phyloP scores from a whole-genome alignment of 2,888 invertebrate species.

The Phalera bucephala region DNA sequence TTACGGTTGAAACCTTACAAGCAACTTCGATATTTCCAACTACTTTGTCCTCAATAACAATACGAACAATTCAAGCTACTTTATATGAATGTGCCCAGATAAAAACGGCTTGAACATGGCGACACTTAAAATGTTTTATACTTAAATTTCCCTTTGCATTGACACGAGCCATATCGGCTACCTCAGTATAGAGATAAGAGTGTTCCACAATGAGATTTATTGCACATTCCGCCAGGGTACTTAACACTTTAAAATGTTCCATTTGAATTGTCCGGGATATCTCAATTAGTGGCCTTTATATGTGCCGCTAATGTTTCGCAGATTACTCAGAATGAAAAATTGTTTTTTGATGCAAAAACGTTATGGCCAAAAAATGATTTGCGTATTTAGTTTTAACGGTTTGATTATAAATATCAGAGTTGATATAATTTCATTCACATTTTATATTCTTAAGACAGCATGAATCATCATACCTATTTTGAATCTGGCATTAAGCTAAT shows the following conservation, averaged over 20 bases:
- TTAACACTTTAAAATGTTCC: slow-evolving; percentile 59
- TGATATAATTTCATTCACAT: too few relatives aligned
- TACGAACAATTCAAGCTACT: slow-evolving; percentile 7
- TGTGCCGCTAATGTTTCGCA: slow-evolving; percentile 48
- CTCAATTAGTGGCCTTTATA: slow-evolving; percentile 67
- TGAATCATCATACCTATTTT: too few relatives aligned
- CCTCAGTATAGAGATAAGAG: slow-evolving; percentile 67
- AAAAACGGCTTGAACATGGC: slow-evolving; percentile 16
- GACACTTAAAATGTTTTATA: slow-evolving; percentile 49
- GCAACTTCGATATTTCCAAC: too few relatives aligned
- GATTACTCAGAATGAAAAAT: slow-evolving; percentile 13
- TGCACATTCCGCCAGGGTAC: slow-evolving; percentile 51
- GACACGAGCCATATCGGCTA: slow-evolving; percentile 70
- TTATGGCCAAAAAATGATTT: not conserved
- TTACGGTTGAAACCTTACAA: too few relatives aligned
- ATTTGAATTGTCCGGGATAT: slow-evolving; percentile 50
- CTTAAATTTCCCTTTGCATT: slow-evolving; percentile 65
- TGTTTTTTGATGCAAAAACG: not conserved
- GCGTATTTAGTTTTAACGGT: not conserved
- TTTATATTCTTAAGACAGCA: too few relatives aligned
- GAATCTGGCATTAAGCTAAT: too few relatives aligned
- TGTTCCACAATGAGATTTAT: slow-evolving; percentile 75
- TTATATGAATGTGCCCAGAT: slow-evolving; percentile 27
- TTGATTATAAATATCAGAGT: too few relatives aligned
- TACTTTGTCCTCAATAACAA: too few relatives aligned